Conservation (phyloP, 2,888 invertebrate species). For the Nymphalis polychloros region DNA sequence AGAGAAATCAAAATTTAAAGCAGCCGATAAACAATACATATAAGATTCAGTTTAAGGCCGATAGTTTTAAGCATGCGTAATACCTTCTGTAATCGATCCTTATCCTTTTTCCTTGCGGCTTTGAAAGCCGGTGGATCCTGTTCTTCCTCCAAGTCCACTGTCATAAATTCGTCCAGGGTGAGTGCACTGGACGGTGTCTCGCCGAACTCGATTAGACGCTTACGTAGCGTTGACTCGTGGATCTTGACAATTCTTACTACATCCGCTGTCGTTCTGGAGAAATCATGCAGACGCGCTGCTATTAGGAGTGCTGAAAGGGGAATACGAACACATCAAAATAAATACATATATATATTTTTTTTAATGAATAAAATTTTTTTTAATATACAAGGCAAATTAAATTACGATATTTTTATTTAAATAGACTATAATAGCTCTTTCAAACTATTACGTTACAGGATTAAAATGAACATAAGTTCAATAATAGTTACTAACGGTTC, state of each 20-base stretch:
- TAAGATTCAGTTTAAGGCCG: no score
- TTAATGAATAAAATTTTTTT: no score
- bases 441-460: no score
- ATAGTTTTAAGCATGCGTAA: no score
- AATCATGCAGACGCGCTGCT: slow-evolving; percentile 95
- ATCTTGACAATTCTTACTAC: slow-evolving; percentile 97
- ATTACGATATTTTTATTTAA: no score
- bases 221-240: slow-evolving; percentile 95
- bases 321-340: not conserved
- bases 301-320: slow-evolving; percentile 89
- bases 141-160: slow-evolving; percentile 97
- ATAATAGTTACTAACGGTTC: no score
- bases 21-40: no score
- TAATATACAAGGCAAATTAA: no score
- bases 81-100: slow-evolving; percentile 90
- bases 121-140: slow-evolving; percentile 98
- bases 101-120: slow-evolving; percentile 93
- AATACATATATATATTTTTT: no score
- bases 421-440: no score
- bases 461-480: no score
- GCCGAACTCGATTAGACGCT: slow-evolving; percentile 96
- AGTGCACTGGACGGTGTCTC: slow-evolving; percentile 97
- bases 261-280: slow-evolving; percentile 91
- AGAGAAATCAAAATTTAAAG: no score
- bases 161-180: slow-evolving; percentile 98